Evolutionary conservation across 2,888 invertebrate species (phyloP).

Genomic region (Graphium colonna): DNA sequence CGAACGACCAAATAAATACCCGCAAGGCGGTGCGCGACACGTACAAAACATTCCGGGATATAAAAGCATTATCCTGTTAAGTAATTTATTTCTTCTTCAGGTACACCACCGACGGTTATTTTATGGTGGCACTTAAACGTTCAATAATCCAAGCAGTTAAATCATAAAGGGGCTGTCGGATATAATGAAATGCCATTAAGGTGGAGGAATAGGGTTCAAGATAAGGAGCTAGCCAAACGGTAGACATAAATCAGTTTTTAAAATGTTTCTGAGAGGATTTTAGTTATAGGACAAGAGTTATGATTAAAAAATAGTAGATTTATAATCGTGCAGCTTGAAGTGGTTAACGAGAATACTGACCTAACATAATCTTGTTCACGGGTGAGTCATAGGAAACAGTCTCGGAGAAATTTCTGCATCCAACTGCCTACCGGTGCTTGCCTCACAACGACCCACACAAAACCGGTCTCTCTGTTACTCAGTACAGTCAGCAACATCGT

Average conservation of each 20-base stretch:
- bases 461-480: slow-evolving; percentile 31
- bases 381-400: slow-evolving; percentile 61
- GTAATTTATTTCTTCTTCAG: slow-evolving; percentile 78
- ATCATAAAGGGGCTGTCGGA: slow-evolving; percentile 66
- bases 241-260: slow-evolving; percentile 58
- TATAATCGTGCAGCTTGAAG: not conserved
- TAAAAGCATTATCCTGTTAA: slow-evolving; percentile 78
- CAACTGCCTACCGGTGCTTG: slow-evolving; percentile 34
- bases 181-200: slow-evolving; percentile 65
- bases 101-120: slow-evolving; percentile 69
- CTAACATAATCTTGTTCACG: slow-evolving; percentile 44
- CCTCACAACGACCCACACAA: slow-evolving; percentile 32
- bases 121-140: slow-evolving; percentile 74
- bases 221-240: slow-evolving; percentile 42
- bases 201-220: slow-evolving; percentile 56
- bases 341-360: slow-evolving; percentile 36
- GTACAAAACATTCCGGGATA: slow-evolving; percentile 72
- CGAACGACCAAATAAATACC: slow-evolving; percentile 78
- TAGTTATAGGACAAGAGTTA: not conserved
- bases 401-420: slow-evolving; percentile 55
- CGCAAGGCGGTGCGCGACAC: slow-evolving; percentile 73
- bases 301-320: not conserved
- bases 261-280: not conserved
- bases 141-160: slow-evolving; percentile 71
- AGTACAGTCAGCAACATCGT: slow-evolving; percentile 2